Base-by-base conservation (phyloP, 1,140 invertebrate species). In the Drosophila teissieri region DNA sequence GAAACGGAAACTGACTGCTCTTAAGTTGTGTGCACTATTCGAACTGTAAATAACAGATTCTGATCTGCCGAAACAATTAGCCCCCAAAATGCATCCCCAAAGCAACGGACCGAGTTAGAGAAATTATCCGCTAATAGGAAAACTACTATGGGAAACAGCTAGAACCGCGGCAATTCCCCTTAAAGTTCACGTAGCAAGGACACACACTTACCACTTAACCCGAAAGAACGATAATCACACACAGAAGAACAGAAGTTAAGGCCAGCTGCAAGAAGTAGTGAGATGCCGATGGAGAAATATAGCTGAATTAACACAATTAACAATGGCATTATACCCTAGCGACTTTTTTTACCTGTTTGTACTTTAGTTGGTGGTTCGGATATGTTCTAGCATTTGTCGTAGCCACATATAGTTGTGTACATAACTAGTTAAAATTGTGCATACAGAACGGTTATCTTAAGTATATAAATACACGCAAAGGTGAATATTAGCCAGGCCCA, bases 1-100 rank as follows among this genome's bases (percentile, higher is more conserved):
- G 24, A 62, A 78, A 74, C 62, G 19, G 24, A 57, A 64, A 45
- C 11, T 64, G 54, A 78, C 70, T 70, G 79, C 67, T 75, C 57
- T 52, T 73, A 80, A 79, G 65, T 91, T 91, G 83, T 80, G 70
- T 68, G 69, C 73, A 82, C 82, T 83, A 84, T 80, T 91, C 82
- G 78, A 90, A 91, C 80, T 92, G 88, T 92, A 92, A 68, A 91
- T 91, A 91, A 78, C 48, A 84, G 65, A 84, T 67, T 69, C 77
- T 34, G 52, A 54, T 31, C 31, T 31, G 44, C 58, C 73, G 58
- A 49, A 67, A 69, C 54, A 84, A 57, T 53, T 68, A 73, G 46
- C 64, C 34, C 36, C 36, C 42, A 67, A 63, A 51, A 31, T 31
- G 31, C 31, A 31, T 10, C 7, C 27, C 37, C 3, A 14, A 58